A percentile compares a stretch with the other conserved stretches of the same genome.
These are phyloP conservation scores for Sminthurinus signatus DNA, from an alignment of 1,140 invertebrate genomes.

Conservation along the genomic window DNA sequence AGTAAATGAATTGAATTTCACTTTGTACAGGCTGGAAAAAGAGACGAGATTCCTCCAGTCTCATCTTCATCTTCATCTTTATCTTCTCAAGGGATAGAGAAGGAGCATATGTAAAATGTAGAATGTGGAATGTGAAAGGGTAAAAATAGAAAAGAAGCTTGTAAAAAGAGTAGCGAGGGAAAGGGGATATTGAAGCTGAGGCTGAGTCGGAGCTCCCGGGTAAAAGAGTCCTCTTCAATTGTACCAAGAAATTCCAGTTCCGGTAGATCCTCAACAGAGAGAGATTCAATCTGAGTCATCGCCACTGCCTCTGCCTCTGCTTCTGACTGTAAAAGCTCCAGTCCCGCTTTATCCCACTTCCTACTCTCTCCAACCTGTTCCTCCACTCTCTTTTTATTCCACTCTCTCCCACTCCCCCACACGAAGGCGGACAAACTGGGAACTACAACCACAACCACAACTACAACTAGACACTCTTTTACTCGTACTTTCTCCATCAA, in stretches of 20 bases:
- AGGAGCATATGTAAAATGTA: too few relatives aligned
- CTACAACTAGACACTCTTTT: too few relatives aligned
- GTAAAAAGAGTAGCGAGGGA: neutral
- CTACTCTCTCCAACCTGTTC: neutral
- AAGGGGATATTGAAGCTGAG: too few relatives aligned
- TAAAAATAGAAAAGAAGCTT: neutral
- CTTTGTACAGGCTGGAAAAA: too few relatives aligned
- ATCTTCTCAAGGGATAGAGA: too few relatives aligned
- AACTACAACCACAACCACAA: too few relatives aligned
- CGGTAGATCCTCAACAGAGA: conserved; percentile 35
- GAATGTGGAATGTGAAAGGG: neutral
- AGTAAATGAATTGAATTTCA: too few relatives aligned
- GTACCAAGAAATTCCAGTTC: conserved; percentile 38
- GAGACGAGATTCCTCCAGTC: too few relatives aligned
- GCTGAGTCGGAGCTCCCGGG: conserved; percentile 13
- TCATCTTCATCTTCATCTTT: too few relatives aligned
- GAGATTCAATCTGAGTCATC: conserved; percentile 17
- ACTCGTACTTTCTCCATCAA: too few relatives aligned
- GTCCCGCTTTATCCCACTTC: neutral
- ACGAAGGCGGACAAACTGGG: too few relatives aligned
- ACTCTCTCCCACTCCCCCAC: too few relatives aligned
- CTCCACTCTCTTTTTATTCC: neutral
- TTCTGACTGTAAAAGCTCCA: neutral
- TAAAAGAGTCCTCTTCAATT: conserved; percentile 40
- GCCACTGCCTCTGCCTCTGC: neutral